These are phyloP conservation scores for Tenthredo notha DNA, from an alignment of 2,888 invertebrate genomes.

Conservation along the genomic window DNA sequence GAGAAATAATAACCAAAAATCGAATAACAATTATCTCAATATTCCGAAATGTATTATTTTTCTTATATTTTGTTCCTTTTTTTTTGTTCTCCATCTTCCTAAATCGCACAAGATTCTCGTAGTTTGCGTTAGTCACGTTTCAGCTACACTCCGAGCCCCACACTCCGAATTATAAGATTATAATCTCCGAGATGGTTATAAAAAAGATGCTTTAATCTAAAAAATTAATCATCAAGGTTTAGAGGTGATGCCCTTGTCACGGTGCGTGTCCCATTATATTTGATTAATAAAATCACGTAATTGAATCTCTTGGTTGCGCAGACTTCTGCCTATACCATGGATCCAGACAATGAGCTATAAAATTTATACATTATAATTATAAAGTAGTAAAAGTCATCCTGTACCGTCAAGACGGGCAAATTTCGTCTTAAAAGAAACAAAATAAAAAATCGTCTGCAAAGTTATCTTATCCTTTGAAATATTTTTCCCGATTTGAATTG, in stretches of 20 bases:
- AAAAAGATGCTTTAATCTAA: slow-evolving; percentile 4
- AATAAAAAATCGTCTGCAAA: not conserved
- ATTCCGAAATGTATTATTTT: not conserved
- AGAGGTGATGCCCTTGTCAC: slow-evolving; percentile 21
- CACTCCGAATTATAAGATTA: not conserved
- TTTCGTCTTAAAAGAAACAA: not conserved
- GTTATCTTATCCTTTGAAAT: not conserved
- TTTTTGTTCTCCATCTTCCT: not conserved
- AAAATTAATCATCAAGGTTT: slow-evolving; percentile 15
- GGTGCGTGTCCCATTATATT: not conserved
- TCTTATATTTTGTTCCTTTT: not conserved
- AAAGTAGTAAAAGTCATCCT: not conserved
- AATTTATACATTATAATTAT: not conserved
- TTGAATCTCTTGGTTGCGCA: not conserved
- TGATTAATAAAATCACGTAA: slow-evolving; percentile 16
- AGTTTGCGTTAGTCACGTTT: not conserved
- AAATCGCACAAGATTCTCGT: not conserved
- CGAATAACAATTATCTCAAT: slow-evolving; percentile 7
- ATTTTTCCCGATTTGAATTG: not conserved
- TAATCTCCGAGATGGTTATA: slow-evolving; percentile 19
- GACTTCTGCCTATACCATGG: not conserved
- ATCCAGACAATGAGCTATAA: not conserved
- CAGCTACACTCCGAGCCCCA: not conserved
- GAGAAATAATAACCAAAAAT: not conserved
- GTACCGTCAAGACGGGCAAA: not conserved